Evolutionary conservation across 2,113 vertebrate genomes (phyloP), one percentile per base, ranked within the genome.

Genomic region (Dermatemys mawii): DNA sequence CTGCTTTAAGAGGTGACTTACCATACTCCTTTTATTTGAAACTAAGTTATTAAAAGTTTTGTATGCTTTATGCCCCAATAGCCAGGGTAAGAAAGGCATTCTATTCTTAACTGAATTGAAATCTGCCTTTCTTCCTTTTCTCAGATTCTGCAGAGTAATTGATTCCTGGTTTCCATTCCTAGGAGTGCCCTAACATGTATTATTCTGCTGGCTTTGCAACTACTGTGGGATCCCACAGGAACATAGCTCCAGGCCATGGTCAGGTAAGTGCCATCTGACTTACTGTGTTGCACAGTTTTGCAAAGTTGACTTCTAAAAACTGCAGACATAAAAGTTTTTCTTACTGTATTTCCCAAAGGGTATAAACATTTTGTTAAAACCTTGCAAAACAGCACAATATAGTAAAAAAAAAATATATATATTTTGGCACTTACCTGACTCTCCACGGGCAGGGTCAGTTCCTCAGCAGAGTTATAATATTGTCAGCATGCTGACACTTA

Each of bases 371-470:
- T 90, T 41, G 93, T 92, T 92, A 82, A 95, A 96, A 97, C 92
- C 95, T 97, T 97, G 97, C 97, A 97, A 97, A 97, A 97, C 97
- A 93, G 97, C 95, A 97, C 91, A 80, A 96, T 96, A 96, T 97
- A 93, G 96, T 97, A 95, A 95, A 95, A 93, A 53, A 6, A n/a
- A 21, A n/a, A n/a, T n/a, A n/a, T n/a, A n/a, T n/a, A 63, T 97
- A 84, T 92, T 97, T 75, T 97, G 97, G 95, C 97, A 97, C 97
- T 97, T 97, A 95, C 93, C 84, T 0, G 86, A 90, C 87, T 91
- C 88, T 93, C 84, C 67, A 67, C 44, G 86, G 93, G 49, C 84
- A 94, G 88, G 80, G 91, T 93, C 89, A 88, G 44, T 89, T 97
- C 53, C 88, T 67, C 84, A 86, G 16, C 44, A 5, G 11, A 67